Evolutionary conservation across 2,888 invertebrate genomes (phyloP).

Genomic region (Boloria selene): DNA sequence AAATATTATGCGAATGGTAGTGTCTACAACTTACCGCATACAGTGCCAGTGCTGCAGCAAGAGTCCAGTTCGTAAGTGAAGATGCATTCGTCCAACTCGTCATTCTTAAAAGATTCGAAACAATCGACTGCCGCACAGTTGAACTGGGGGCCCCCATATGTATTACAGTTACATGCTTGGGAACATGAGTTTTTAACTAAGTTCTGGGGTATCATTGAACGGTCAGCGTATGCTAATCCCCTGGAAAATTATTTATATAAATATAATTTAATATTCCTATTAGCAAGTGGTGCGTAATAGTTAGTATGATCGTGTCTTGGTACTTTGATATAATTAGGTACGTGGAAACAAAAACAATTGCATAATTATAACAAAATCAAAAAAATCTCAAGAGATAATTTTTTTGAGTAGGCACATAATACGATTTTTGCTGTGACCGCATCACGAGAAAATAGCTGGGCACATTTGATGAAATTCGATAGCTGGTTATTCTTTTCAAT

Average conservation of each 20-base stretch:
- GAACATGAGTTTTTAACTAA: slow-evolving; percentile 67
- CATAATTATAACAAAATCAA: too few species aligned
- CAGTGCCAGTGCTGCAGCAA: slow-evolving; percentile 67
- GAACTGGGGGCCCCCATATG: slow-evolving; percentile 56
- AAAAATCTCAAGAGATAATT: too few species aligned
- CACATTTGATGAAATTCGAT: too few species aligned
- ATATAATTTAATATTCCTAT: too few species aligned
- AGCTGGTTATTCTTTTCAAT: too few species aligned
- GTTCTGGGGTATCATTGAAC: slow-evolving; percentile 58
- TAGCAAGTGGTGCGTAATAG: too few species aligned
- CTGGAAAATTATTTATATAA: slow-evolving; percentile 50
- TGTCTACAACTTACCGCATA: slow-evolving; percentile 59
- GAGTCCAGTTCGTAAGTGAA: slow-evolving; percentile 63
- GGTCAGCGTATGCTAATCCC: slow-evolving; percentile 59
- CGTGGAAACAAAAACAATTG: too few species aligned
- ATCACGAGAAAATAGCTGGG: too few species aligned
- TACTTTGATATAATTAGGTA: too few species aligned
- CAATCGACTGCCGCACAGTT: slow-evolving; percentile 74
- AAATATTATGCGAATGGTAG: background rate
- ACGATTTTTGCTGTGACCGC: too few species aligned
- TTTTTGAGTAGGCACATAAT: too few species aligned
- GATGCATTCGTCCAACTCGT: slow-evolving; percentile 62
- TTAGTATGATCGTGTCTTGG: too few species aligned
- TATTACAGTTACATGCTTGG: slow-evolving; percentile 62
- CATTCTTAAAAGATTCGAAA: slow-evolving; percentile 62